A percentile compares a stretch with the other conserved stretches of the same genome.
These are phyloP conservation scores for Botia kubotai DNA, from an alignment of 2,797 vertebrate species.

Conservation along the genomic window DNA sequence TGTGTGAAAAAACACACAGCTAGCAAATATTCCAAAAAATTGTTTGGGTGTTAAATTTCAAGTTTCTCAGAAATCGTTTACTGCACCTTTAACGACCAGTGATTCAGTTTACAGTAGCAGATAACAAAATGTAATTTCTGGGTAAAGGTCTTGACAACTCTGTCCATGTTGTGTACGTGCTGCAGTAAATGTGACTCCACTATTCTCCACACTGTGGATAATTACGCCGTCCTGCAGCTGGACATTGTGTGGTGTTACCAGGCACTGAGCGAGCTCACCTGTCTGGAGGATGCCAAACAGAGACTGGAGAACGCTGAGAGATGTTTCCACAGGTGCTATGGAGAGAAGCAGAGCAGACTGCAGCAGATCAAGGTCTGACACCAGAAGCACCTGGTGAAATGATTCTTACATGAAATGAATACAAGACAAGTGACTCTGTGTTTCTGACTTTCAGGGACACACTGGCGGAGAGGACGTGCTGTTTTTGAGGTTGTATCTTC, in stretches of 20 bases:
- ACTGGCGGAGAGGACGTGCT: constrained; percentile 91
- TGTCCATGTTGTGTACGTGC: constrained; percentile 43
- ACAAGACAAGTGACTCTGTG: neutral
- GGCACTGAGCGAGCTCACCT: constrained; percentile 84
- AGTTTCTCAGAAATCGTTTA: too few species aligned
- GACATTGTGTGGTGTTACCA: constrained; percentile 95
- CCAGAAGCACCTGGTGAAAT: neutral
- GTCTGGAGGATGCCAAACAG: constrained; percentile 84
- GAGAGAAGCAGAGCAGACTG: constrained; percentile 86
- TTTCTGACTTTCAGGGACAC: constrained; percentile 80
- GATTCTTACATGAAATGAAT: neutral
- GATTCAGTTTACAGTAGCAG: neutral
- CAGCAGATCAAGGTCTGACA: constrained; percentile 86
- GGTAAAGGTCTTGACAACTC: neutral
- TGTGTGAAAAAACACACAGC: too few species aligned
- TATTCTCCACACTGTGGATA: constrained; percentile 88
- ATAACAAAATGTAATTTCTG: neutral
- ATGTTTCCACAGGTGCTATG: constrained; percentile 89
- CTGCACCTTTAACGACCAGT: too few species aligned
- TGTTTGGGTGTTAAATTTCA: too few species aligned
- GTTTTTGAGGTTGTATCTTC: constrained; percentile 91
- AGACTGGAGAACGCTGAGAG: constrained; percentile 85
- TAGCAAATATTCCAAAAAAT: too few species aligned
- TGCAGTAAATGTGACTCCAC: constrained; percentile 83
- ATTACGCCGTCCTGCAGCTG: constrained; percentile 93